Evolutionary conservation across 2,113 vertebrate species (phyloP).

Genomic region (Rhizomys pruinosus): DNA sequence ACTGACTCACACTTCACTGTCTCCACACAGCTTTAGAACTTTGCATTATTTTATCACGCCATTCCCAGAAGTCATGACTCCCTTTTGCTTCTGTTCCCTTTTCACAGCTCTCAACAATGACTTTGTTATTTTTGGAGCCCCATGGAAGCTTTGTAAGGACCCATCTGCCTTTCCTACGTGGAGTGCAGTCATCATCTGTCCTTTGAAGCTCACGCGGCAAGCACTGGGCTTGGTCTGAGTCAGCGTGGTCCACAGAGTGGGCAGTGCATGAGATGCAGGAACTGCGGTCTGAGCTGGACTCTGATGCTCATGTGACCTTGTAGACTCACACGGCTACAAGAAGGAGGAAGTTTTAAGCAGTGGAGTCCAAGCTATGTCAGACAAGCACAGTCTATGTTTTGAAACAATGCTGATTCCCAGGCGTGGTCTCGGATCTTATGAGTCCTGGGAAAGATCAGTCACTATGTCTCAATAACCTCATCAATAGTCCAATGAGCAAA

Average conservation of each 20-base stretch:
- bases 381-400: background rate
- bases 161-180: background rate
- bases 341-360: background rate
- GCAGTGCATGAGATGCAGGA: background rate
- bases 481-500: background rate
- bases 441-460: background rate
- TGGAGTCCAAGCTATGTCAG: background rate
- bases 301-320: background rate
- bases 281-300: background rate
- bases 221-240: background rate
- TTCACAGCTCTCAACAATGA: constrained; percentile 5
- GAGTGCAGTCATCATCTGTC: background rate
- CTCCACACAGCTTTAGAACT: constrained; percentile 9
- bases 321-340: background rate
- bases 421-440: background rate
- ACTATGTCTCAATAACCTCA: background rate
- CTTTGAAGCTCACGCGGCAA: background rate
- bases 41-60: background rate
- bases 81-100: background rate
- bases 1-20: background rate
- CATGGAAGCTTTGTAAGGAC: background rate
- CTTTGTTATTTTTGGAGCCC: constrained; percentile 12
- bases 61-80: background rate
- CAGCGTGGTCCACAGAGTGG: background rate
- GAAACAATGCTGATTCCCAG: background rate